Conservation (phyloP, 2,113 vertebrate genomes). For the Rynchops niger region DNA sequence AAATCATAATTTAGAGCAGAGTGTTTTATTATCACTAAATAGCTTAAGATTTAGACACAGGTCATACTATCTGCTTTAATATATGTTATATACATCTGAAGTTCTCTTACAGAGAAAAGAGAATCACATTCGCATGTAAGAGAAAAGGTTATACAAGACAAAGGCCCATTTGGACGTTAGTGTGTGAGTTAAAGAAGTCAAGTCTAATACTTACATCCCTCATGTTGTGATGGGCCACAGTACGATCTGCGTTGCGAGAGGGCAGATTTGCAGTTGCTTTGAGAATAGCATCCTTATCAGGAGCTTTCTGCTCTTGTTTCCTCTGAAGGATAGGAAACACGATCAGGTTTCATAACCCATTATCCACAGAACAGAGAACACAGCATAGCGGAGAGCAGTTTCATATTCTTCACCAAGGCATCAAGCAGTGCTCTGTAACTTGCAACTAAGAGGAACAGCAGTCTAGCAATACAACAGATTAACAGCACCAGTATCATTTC, state of each 20-base stretch:
- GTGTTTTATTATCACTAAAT: background rate
- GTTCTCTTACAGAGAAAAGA: background rate
- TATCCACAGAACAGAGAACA: background rate
- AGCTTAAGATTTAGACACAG: too few species aligned
- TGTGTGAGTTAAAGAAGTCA: rapidly evolving
- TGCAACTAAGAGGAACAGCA: background rate
- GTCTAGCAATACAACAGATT: background rate
- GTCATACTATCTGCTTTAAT: background rate
- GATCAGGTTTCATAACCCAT: background rate
- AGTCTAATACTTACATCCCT: slow-evolving; percentile 84
- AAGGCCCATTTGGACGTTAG: background rate
- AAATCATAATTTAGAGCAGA: background rate
- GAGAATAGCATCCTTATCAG: slow-evolving; percentile 92
- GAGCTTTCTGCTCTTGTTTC: slow-evolving; percentile 95
- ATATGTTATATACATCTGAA: background rate
- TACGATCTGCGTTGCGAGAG: slow-evolving; percentile 83
- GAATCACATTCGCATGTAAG: background rate
- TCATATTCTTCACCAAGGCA: background rate
- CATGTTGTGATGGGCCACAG: slow-evolving; percentile 87
- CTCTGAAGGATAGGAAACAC: slow-evolving; percentile 75
- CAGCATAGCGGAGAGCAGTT: background rate
- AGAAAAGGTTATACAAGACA: background rate
- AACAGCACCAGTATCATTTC: background rate
- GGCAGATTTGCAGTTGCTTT: slow-evolving; percentile 88
- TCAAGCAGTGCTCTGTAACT: background rate